Percentiles rank a stretch among this genome's conserved stretches.
These are phyloP conservation scores for Varanus komodoensis DNA, from an alignment of 2,113 vertebrate species.

Conservation along the genomic window DNA sequence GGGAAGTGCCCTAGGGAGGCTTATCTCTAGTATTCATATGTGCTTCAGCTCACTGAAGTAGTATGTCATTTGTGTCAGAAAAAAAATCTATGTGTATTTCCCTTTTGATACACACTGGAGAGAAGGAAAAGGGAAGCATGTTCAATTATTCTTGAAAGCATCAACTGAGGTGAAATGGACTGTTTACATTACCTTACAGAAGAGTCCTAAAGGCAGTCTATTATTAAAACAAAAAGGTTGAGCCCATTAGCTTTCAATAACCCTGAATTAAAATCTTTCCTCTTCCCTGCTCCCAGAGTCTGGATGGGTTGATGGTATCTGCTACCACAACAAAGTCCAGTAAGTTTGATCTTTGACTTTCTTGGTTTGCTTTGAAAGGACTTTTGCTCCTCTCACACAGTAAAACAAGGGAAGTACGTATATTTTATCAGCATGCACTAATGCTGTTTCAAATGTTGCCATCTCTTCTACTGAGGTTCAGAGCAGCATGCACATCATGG, in stretches of 20 bases:
- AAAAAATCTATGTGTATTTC: conserved; percentile 30
- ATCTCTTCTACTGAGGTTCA: conserved; percentile 21
- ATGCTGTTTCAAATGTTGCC: conserved; percentile 7
- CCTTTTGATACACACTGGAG: not conserved
- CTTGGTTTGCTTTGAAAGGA: conserved; percentile 19
- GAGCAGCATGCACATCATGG: conserved; percentile 34
- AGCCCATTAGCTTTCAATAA: conserved; percentile 29
- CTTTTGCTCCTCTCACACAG: conserved; percentile 4
- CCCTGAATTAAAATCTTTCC: conserved; percentile 8
- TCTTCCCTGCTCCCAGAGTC: not conserved
- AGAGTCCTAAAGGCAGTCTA: conserved; percentile 11
- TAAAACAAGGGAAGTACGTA: conserved; percentile 20
- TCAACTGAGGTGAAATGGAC: not conserved
- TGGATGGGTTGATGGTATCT: not conserved
- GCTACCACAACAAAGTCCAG: not conserved
- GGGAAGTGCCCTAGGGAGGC: conserved; percentile 61
- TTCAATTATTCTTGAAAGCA: not conserved
- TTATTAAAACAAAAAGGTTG: conserved; percentile 36
- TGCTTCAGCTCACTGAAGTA: conserved; percentile 38
- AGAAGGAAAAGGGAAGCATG: not conserved
- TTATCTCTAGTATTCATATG: conserved; percentile 57
- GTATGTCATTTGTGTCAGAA: conserved; percentile 47
- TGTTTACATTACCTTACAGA: not conserved
- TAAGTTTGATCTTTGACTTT: not conserved
- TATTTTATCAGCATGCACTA: conserved; percentile 37